phyloP scores from a whole-genome alignment of 2,113 vertebrate species.

The Upupa epops region DNA sequence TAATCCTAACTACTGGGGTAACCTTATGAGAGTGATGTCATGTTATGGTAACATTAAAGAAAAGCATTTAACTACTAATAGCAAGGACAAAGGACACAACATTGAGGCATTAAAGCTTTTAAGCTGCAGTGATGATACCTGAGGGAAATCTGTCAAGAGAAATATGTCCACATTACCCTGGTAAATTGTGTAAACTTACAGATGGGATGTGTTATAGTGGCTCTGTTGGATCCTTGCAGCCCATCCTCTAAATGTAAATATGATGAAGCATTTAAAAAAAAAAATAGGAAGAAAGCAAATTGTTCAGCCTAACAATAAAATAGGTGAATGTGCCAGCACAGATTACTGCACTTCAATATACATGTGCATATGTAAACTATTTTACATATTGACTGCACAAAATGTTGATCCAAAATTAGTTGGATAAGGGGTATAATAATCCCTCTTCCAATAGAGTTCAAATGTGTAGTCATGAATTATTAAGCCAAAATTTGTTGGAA shows the following conservation, averaged over 20 bases:
- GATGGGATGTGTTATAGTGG: neutral
- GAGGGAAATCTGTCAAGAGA: neutral
- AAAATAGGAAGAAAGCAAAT: neutral
- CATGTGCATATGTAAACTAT: neutral
- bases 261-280: neutral
- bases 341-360: neutral
- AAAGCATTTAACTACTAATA: conserved; percentile 1
- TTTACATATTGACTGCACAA: conserved; percentile 21
- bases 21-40: neutral
- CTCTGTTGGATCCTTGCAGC: neutral
- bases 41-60: neutral
- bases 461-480: conserved; percentile 26
- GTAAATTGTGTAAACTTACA: neutral
- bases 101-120: conserved; percentile 2
- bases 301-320: neutral
- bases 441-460: neutral
- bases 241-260: neutral
- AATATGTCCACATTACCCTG: neutral
- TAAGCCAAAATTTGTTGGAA: conserved; percentile 42
- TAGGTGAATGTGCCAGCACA: neutral
- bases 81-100: neutral
- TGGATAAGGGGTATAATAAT: neutral
- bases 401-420: conserved; percentile 13
- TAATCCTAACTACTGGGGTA: neutral
- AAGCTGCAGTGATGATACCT: neutral